Conservation (phyloP, 2,797 vertebrate genomes). For the Propithecus perrieri region DNA sequence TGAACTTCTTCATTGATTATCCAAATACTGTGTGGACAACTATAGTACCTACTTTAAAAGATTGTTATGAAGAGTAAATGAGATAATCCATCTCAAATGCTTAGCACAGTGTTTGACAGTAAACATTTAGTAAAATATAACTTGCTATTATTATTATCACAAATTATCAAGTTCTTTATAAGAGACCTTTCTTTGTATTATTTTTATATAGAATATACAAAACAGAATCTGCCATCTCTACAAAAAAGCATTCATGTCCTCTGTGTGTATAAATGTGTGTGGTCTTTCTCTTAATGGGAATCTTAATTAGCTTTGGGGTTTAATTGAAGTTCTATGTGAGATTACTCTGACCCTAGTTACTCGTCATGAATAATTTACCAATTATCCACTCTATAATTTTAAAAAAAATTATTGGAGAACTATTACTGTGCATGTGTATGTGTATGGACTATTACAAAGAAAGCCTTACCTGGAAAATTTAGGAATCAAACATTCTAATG, state of each 20-base stretch:
- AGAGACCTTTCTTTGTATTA: background rate
- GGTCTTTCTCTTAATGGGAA: background rate
- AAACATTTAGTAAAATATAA: conserved; percentile 32
- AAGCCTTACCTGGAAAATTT: background rate
- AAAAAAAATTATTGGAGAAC: background rate
- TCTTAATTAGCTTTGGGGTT: background rate
- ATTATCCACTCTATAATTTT: background rate
- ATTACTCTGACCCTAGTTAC: background rate
- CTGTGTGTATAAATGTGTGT: background rate
- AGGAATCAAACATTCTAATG: background rate
- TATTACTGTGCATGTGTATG: background rate
- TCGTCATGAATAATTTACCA: conserved; percentile 8
- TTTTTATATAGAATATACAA: conserved; percentile 19
- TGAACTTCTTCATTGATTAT: conserved; percentile 38
- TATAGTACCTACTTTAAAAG: conserved; percentile 32
- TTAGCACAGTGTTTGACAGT: conserved; percentile 24
- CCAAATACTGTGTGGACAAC: conserved; percentile 40
- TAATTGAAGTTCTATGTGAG: background rate
- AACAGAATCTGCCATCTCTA: conserved; percentile 40
- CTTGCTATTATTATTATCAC: background rate
- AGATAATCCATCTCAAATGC: background rate
- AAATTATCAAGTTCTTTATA: conserved; percentile 31
- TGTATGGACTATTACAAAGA: background rate
- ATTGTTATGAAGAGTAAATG: conserved; percentile 10
- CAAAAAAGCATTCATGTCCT: background rate